Conservation (phyloP, 2,888 invertebrate genomes). For the Hyles lineata region DNA sequence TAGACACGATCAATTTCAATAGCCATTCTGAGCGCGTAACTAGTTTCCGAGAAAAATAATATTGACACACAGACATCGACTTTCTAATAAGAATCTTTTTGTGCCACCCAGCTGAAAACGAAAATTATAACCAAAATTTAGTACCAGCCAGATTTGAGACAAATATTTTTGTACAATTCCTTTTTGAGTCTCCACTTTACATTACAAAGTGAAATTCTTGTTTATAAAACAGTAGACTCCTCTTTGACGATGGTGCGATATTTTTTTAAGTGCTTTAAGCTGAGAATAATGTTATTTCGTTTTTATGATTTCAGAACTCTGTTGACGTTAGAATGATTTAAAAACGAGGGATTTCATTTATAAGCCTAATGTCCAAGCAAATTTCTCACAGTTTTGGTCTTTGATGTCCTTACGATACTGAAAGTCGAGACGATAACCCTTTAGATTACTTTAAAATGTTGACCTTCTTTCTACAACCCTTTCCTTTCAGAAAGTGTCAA, state of each 20-base stretch:
- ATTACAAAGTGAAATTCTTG: constrained; percentile 6
- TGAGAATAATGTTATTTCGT: not conserved
- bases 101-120: not conserved
- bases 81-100: not conserved
- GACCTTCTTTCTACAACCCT: too few relatives aligned
- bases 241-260: constrained; percentile 5
- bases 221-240: constrained; percentile 3
- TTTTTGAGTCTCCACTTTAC: not conserved
- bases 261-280: constrained; percentile 3
- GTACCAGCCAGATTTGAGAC: not conserved
- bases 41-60: not conserved
- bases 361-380: too few relatives aligned
- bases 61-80: not conserved
- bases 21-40: not conserved
- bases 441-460: too few relatives aligned
- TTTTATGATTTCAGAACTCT: not conserved
- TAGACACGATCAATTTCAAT: not conserved
- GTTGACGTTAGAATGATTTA: too few relatives aligned
- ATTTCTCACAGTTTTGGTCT: too few relatives aligned
- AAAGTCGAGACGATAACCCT: too few relatives aligned
- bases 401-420: too few relatives aligned
- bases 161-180: not conserved
- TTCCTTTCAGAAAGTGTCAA: too few relatives aligned
- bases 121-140: not conserved
- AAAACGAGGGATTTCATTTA: too few relatives aligned